Evolutionary conservation across 2,113 vertebrate species (phyloP), one percentile per base, ranked within the genome.

Genomic region (Oryzias woworae): DNA sequence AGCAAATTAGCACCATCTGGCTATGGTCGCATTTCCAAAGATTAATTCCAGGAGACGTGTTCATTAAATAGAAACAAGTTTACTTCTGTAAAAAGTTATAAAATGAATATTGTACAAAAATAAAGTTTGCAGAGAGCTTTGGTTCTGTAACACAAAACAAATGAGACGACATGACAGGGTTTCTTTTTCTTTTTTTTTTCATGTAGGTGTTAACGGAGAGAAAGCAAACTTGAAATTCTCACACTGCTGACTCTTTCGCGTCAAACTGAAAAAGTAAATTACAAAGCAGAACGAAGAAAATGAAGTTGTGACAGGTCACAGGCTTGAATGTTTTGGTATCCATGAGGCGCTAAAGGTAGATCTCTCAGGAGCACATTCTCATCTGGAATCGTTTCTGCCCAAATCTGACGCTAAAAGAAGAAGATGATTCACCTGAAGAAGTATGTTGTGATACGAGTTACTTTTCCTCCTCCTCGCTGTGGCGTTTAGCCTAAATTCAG

Each of bases 21-120:
- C 60, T 48, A 53, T 4, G 22, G 53, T 1, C 60, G 52, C 13
- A 26, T 55, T 51, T 45, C 43, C 48, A 63, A 42, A 69, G 75
- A 68, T 71, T 41, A 73, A 83, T 1, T 83, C 70, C 82, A 81
- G 77, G 68, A 86, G 67, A 73, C 78, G 14, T 28, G 47, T 61
- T 54, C 45, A 62, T 93, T 91, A 92, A 81, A 94, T 97, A 96
- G 93, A 97, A 98, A 97, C 90, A 91, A 93, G 86, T 92, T 97
- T 93, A 96, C 95, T 98, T 98, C 94, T 95, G 92, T 95, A 97
- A 98, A 97, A 98, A 98, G 95, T 95, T 98, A 98, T 95, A 98
- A 98, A 98, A 98, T 95, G 94, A 92, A 95, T 98, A 98, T 96
- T 95, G 95, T 98, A 98, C 96, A 98, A 98, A 98, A 98, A 98